Evolutionary conservation across 2,888 invertebrate species (phyloP).

Genomic region (Drymonia ruficornis): DNA sequence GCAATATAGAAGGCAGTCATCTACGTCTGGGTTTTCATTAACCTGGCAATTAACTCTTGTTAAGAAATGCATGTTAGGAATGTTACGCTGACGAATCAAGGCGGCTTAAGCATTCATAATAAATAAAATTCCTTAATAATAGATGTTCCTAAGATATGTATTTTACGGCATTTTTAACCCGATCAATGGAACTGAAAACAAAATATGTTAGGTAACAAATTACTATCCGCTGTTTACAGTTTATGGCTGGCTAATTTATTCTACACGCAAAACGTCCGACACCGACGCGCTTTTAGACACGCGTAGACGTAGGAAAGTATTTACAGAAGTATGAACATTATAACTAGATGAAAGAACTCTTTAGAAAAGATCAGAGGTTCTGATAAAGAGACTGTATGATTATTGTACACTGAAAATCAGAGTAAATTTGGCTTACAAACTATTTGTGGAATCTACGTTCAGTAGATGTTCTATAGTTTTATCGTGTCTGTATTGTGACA

Average conservation of each 20-base stretch:
- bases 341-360: slow-evolving; percentile 4
- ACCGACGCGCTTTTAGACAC: background rate
- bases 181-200: too few species aligned
- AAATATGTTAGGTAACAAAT: background rate
- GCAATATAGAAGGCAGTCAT: too few species aligned
- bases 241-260: background rate
- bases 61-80: too few species aligned
- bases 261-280: background rate
- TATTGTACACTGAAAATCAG: slow-evolving; percentile 9
- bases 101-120: too few species aligned
- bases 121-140: too few species aligned
- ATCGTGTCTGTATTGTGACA: slow-evolving; percentile 29
- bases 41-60: too few species aligned
- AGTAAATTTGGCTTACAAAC: slow-evolving; percentile 6
- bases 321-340: background rate
- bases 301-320: background rate
- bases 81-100: too few species aligned
- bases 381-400: slow-evolving; percentile 4
- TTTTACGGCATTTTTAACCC: too few species aligned
- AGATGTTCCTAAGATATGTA: too few species aligned
- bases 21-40: too few species aligned
- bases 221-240: background rate
- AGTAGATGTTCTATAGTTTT: slow-evolving; percentile 31
- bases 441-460: slow-evolving; percentile 21
- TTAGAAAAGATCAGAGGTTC: slow-evolving; percentile 5